Conservation (phyloP, 2,797 vertebrate species). For the Phalloptychus januarius region DNA sequence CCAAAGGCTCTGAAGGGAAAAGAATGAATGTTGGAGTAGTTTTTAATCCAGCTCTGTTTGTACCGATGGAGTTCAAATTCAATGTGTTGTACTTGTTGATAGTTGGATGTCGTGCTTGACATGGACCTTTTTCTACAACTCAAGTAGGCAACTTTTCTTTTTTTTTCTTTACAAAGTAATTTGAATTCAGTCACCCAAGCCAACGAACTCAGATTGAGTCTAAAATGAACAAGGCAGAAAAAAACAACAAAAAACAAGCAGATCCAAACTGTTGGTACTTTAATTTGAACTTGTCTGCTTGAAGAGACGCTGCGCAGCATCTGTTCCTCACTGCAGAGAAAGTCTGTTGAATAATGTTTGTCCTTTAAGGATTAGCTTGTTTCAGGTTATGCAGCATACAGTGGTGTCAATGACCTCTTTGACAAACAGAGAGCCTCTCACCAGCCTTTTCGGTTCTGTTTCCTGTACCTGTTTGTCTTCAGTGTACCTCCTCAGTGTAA, state of each 20-base stretch:
- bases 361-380: slow-evolving; percentile 50
- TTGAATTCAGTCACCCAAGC: slow-evolving; percentile 49
- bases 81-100: slow-evolving; percentile 54
- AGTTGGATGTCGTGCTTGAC: slow-evolving; percentile 63
- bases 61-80: slow-evolving; percentile 50
- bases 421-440: slow-evolving; percentile 60
- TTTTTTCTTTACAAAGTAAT: slow-evolving; percentile 33
- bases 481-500: slow-evolving; percentile 71
- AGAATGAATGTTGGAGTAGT: slow-evolving; percentile 76
- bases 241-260: slow-evolving; percentile 4
- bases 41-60: slow-evolving; percentile 42
- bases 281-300: slow-evolving; percentile 37
- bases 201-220: slow-evolving; percentile 39
- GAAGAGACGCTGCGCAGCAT: slow-evolving; percentile 31
- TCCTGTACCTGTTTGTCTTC: slow-evolving; percentile 64
- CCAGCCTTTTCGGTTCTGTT: slow-evolving; percentile 56
- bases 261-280: slow-evolving; percentile 36
- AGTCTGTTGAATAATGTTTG: slow-evolving; percentile 45
- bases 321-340: slow-evolving; percentile 31
- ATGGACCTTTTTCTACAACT: slow-evolving; percentile 71
- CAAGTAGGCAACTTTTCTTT: slow-evolving; percentile 38
- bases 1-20: slow-evolving; percentile 82
- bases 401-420: slow-evolving; percentile 53
- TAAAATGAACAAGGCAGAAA: slow-evolving; percentile 25
- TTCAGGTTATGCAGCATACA: slow-evolving; percentile 43